A percentile compares a stretch with the other conserved stretches of the same genome.
Evolutionary conservation across 37 sponge, comb jelly and placozoan species (phyloP).

Genomic region (Chondrilla cf. caribensis): DNA sequence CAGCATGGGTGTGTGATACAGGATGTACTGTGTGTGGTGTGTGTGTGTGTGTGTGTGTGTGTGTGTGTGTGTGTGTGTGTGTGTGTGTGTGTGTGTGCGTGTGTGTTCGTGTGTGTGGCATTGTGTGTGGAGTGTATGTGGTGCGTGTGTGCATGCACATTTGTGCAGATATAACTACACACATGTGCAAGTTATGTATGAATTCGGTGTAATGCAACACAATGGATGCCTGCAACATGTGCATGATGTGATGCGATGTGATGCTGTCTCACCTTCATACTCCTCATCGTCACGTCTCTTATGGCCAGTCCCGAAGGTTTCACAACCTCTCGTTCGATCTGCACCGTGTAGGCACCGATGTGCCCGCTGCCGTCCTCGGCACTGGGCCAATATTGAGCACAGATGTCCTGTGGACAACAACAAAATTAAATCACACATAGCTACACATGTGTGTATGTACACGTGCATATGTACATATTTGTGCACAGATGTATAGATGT

Average conservation of each 20-base stretch:
- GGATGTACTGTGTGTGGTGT: too few relatives aligned
- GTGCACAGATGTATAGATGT: background rate
- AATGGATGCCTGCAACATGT: too few relatives aligned
- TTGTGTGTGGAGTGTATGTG: too few relatives aligned
- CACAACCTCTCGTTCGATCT: constrained; percentile 17
- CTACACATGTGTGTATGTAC: background rate
- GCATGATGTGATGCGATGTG: background rate
- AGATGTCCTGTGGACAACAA: constrained; percentile 46
- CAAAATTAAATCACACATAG: background rate
- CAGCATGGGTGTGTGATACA: too few relatives aligned
- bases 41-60: background rate
- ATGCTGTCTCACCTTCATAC: constrained; percentile 42
- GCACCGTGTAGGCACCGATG: constrained; percentile 53
- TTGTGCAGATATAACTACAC: constrained; percentile 39
- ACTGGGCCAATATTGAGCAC: constrained; percentile 62
- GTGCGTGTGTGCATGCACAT: too few relatives aligned
- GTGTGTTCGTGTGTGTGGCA: too few relatives aligned
- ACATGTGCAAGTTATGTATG: too few relatives aligned
- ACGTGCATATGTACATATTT: background rate
- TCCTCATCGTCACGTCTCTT: constrained; percentile 57
- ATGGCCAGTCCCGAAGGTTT: constrained; percentile 30
- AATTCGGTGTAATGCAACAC: too few relatives aligned
- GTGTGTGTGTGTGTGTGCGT: constrained; percentile 18
- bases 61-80: constrained; percentile 16
- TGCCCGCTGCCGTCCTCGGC: constrained; percentile 36